A percentile compares a stretch with the other conserved stretches of the same genome.
Conservation (phyloP, 2,113 vertebrate species). For the Gracilinanus agilis region DNA sequence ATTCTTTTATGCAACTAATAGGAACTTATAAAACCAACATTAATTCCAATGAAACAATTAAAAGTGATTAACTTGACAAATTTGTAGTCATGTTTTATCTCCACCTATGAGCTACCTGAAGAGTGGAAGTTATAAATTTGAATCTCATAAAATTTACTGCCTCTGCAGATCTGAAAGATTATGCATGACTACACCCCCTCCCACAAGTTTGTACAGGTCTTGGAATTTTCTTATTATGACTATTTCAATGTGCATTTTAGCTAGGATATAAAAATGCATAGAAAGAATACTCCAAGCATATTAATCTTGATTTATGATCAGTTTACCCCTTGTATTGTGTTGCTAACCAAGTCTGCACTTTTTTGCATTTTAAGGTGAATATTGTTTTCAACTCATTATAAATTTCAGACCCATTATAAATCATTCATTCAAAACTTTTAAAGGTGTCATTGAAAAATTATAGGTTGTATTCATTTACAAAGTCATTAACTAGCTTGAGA, state of each 20-base stretch:
- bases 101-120: conserved; percentile 17
- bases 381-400: conserved; percentile 59
- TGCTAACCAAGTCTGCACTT: conserved; percentile 28
- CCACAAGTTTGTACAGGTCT: conserved; percentile 61
- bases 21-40: conserved; percentile 28
- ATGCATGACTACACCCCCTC: conserved; percentile 53
- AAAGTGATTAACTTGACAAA: conserved; percentile 61
- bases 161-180: conserved; percentile 43
- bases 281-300: conserved; percentile 60
- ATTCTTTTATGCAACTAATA: not conserved
- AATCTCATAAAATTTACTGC: conserved; percentile 40
- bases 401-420: conserved; percentile 53
- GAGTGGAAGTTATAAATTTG: conserved; percentile 38
- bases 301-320: conserved; percentile 64
- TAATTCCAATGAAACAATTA: conserved; percentile 40
- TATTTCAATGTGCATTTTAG: conserved; percentile 62
- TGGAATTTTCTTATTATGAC: conserved; percentile 69
- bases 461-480: conserved; percentile 45
- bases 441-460: conserved; percentile 37
- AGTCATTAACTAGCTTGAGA: conserved; percentile 35
- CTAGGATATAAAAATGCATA: conserved; percentile 45
- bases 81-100: conserved; percentile 58
- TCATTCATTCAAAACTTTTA: not conserved
- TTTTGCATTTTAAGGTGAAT: conserved; percentile 27
- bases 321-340: not conserved